Conservation (phyloP, 2,113 vertebrate species). For the Siniperca knerii region DNA sequence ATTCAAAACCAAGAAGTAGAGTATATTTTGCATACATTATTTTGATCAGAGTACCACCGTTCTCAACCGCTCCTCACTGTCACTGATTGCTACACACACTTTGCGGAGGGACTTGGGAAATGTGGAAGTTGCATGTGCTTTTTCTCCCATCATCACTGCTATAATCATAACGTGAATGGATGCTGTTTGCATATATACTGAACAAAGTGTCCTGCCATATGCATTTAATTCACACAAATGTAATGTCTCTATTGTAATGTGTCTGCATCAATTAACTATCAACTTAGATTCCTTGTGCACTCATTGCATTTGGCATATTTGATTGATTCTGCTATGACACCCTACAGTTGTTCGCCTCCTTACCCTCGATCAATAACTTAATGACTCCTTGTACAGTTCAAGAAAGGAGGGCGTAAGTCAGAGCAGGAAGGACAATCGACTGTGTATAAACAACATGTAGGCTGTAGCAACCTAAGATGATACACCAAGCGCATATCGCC, state of each 20-base stretch:
- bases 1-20: background rate
- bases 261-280: background rate
- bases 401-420: background rate
- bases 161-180: background rate
- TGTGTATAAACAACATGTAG: slow-evolving; percentile 23
- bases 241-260: background rate
- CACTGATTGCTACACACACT: background rate
- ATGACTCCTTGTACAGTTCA: slow-evolving; percentile 32
- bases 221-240: background rate
- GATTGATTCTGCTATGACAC: background rate
- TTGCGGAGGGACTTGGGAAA: background rate
- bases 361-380: slow-evolving; percentile 53
- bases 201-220: background rate
- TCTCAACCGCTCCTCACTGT: background rate
- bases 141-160: background rate
- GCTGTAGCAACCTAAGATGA: background rate
- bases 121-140: background rate
- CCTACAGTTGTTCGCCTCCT: slow-evolving; percentile 37
- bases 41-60: background rate
- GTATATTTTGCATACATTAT: background rate
- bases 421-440: background rate
- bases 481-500: background rate
- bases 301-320: background rate
- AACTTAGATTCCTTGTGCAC: background rate
- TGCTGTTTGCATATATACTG: too few species aligned